Conservation (phyloP, 2,113 vertebrate genomes). For the Microcebus tavaratra region DNA sequence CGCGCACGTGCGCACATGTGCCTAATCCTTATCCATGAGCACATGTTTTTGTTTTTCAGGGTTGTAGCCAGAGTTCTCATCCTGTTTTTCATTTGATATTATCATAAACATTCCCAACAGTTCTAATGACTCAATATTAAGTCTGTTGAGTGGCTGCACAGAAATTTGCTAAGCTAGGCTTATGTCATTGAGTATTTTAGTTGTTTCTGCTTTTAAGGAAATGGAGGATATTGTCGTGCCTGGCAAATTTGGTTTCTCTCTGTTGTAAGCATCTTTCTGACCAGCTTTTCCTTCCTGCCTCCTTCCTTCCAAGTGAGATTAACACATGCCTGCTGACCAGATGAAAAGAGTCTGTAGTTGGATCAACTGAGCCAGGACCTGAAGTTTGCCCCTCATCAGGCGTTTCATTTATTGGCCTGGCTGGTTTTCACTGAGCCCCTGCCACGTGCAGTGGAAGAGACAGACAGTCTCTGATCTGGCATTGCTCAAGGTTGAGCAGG, state of each 20-base stretch:
- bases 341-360: neutral
- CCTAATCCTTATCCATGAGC: neutral
- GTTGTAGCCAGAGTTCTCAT: conserved; percentile 25
- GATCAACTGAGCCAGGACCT: neutral
- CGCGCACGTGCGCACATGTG: neutral
- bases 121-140: neutral
- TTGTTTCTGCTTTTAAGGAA: conserved; percentile 44
- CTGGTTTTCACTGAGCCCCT: neutral
- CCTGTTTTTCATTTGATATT: conserved; percentile 63
- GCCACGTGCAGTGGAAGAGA: neutral
- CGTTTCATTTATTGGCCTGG: neutral
- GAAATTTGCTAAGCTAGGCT: conserved; percentile 30
- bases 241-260: neutral
- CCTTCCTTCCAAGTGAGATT: neutral
- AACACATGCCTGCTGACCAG: neutral
- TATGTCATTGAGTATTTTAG: neutral
- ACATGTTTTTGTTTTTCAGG: neutral
- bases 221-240: neutral
- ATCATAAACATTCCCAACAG: neutral
- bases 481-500: neutral
- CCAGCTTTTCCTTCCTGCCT: neutral
- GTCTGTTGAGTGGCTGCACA: neutral
- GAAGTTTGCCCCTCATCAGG: neutral
- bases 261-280: conserved; percentile 11
- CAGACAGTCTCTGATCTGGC: neutral